These are phyloP conservation scores for Ctenopoma kingsleyae DNA, from an alignment of 2,797 vertebrate genomes.

Conservation along the genomic window DNA sequence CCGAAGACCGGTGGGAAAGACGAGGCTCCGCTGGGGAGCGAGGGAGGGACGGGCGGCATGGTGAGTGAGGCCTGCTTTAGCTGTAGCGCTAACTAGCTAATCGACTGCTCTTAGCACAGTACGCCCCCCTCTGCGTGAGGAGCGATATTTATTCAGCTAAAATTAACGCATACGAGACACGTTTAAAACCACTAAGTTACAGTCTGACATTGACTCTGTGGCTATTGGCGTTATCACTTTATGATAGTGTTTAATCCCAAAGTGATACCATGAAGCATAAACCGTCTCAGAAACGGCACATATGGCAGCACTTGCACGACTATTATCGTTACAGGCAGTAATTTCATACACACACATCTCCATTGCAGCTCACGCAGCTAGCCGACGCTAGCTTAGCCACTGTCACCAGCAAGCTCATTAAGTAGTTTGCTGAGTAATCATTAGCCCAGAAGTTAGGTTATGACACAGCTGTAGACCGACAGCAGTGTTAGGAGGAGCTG, in stretches of 20 bases:
- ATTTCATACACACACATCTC: background rate
- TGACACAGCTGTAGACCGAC: background rate
- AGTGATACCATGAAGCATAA: background rate
- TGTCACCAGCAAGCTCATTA: conserved; percentile 67
- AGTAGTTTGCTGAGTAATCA: conserved; percentile 85
- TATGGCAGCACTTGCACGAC: conserved; percentile 10
- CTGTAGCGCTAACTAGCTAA: conserved; percentile 45
- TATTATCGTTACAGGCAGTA: conserved; percentile 10
- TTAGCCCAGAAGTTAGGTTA: conserved; percentile 60
- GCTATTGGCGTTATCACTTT: background rate
- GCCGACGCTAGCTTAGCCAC: conserved; percentile 61
- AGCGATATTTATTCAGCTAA: conserved; percentile 31
- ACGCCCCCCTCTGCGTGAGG: conserved; percentile 23
- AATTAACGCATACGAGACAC: conserved; percentile 23
- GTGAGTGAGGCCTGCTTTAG: conserved; percentile 83
- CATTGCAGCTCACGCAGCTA: conserved; percentile 25
- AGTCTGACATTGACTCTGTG: background rate
- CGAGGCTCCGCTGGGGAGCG: conserved; percentile 81
- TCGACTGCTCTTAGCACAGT: conserved; percentile 41
- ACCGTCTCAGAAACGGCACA: background rate
- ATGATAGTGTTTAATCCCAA: background rate
- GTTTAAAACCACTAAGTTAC: background rate
- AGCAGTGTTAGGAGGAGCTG: accelerated
- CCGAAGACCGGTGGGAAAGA: conserved; percentile 82
- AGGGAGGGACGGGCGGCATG: conserved; percentile 85